Evolutionary conservation across 2,888 invertebrate species (phyloP).

Genomic region (Melipona beecheii): DNA sequence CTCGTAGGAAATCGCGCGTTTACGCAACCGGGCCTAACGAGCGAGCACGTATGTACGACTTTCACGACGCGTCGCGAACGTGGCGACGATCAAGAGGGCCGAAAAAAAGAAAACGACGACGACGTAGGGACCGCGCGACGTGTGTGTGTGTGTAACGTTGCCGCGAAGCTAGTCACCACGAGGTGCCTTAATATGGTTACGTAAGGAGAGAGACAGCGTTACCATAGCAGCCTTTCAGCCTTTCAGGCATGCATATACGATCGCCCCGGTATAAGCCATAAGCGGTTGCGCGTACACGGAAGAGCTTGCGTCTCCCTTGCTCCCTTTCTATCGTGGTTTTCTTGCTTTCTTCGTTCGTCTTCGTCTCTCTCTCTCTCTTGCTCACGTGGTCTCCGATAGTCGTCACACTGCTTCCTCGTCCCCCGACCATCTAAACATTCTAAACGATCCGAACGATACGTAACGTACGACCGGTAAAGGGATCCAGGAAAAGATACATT

Average conservation of each 20-base stretch:
- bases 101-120: constrained; percentile 34
- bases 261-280: constrained; percentile 73
- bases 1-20: background rate
- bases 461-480: constrained; percentile 67
- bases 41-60: constrained; percentile 28
- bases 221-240: constrained; percentile 64
- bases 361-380: constrained; percentile 10
- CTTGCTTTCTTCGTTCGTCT: constrained; percentile 15
- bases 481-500: constrained; percentile 42
- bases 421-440: background rate
- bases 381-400: background rate
- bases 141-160: constrained; percentile 4
- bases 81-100: constrained; percentile 25
- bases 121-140: background rate
- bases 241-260: constrained; percentile 72
- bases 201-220: constrained; percentile 70
- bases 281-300: constrained; percentile 82
- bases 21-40: constrained; percentile 21
- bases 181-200: constrained; percentile 77
- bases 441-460: constrained; percentile 64
- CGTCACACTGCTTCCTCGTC: background rate
- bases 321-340: constrained; percentile 32
- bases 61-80: constrained; percentile 31
- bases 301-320: constrained; percentile 69
- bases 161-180: constrained; percentile 48